These are phyloP conservation scores for Folsomia manolachei DNA, from an alignment of 2,888 invertebrate genomes.

Conservation along the genomic window DNA sequence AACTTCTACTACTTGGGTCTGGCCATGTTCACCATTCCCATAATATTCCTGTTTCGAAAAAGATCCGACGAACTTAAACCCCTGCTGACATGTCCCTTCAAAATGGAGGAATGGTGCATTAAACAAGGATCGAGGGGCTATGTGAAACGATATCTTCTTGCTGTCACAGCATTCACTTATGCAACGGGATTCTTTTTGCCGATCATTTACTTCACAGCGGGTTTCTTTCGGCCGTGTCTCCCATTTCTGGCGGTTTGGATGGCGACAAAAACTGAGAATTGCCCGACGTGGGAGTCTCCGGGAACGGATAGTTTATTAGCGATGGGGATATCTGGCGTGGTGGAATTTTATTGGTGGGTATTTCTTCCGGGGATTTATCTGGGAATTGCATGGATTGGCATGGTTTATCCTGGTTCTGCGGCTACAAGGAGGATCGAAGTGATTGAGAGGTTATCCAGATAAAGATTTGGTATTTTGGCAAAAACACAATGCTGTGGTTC, in stretches of 20 bases:
- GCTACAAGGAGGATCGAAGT: too few species aligned
- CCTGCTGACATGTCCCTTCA: not conserved
- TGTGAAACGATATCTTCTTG: not conserved
- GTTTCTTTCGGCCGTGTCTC: not conserved
- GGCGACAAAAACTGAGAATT: too few species aligned
- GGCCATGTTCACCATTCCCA: not conserved
- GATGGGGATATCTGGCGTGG: too few species aligned
- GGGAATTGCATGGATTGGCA: too few species aligned
- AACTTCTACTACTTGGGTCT: not conserved
- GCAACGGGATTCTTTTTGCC: not conserved
- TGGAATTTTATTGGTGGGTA: too few species aligned
- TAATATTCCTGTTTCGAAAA: not conserved
- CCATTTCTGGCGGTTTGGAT: not conserved
- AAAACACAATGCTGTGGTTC: too few species aligned
- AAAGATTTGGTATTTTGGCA: too few species aligned
- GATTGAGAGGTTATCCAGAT: too few species aligned
- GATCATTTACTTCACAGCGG: not conserved
- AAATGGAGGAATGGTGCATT: not conserved
- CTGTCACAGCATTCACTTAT: not conserved
- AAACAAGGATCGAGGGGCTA: not conserved
- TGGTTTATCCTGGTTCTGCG: too few species aligned
- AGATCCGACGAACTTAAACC: not conserved
- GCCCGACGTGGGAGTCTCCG: too few species aligned
- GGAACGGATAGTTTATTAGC: too few species aligned
- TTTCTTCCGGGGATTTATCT: too few species aligned